Evolutionary conservation across 2,888 invertebrate genomes (phyloP), one percentile per base, ranked within the genome.

Genomic region (Norana najaformis): DNA sequence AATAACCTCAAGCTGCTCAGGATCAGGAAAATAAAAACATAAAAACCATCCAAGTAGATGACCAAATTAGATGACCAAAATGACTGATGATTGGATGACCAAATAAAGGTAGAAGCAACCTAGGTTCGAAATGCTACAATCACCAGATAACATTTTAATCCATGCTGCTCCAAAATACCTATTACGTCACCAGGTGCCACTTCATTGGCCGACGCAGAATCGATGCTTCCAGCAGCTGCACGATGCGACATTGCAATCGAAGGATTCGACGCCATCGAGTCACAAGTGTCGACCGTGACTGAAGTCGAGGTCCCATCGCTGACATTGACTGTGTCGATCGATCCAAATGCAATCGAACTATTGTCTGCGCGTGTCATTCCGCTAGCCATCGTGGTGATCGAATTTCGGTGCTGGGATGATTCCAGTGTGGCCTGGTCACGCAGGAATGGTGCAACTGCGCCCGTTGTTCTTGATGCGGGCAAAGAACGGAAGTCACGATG

Each of bases 261-360:
- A 90, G 95, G 93, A 89, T 94, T 95, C 41, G 95, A 95, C n/a
- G 94, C 94, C 69, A 94, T 93, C 85, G 95, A 95, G 90, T 96
- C 96, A 91, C 95, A 95, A n/a, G 96, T 96, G 92, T 96, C 96
- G 92, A 96, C 94, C 13, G 96, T 96, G 83, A 96, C 95, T 30
- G 96, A 95, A 11, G 96, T 96, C 8, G 96, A 96, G 0, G 94
- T 92, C 30, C 91, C 94, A 91, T 94, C 94, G 92, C 94, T 94
- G 92, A 94, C 96, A 47, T 92, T 92, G 89, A 92, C 90, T 13
- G 96, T 96, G 93, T 96, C 96, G 38, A 96, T 95, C 34, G 96
- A 96, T 38, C 96, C 96, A 95, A 96, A 94, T 41, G 93, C 93
- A 91, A 91, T 93, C 34, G 92, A 92, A 83, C 93, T 91, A 88